A percentile compares a stretch with the other conserved stretches of the same genome.
phyloP scores from a whole-genome alignment of 2,888 invertebrate species.

The Osmoderma eremita region DNA sequence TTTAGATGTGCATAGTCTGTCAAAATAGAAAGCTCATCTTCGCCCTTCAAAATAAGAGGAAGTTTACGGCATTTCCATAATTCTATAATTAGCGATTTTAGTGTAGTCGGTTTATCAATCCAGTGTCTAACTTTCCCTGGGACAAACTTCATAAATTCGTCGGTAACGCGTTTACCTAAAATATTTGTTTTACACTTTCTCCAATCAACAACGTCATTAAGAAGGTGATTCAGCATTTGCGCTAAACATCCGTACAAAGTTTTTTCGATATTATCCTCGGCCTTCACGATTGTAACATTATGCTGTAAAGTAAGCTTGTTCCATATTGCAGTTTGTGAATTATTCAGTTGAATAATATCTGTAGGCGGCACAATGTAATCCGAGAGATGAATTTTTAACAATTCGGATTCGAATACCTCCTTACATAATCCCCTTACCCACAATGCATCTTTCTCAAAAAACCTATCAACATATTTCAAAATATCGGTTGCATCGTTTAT shows the following conservation, averaged over 20 bases:
- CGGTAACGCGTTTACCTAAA: no score
- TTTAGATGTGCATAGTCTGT: not conserved
- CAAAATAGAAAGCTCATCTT: not conserved
- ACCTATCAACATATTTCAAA: not conserved
- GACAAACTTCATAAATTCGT: not conserved
- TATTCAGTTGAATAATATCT: not conserved
- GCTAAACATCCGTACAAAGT: conserved; percentile 2
- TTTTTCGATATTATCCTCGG: not conserved
- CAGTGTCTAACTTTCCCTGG: not conserved
- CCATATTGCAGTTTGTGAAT: not conserved
- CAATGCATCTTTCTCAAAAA: not conserved
- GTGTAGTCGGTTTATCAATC: not conserved
- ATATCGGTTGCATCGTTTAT: not conserved
- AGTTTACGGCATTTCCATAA: not conserved
- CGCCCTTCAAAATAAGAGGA: not conserved
- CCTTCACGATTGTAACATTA: not conserved
- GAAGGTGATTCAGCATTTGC: not conserved
- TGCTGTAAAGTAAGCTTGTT: not conserved
- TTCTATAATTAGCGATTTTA: not conserved
- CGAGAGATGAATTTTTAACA: not conserved
- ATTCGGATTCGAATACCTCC: conserved; percentile 11
- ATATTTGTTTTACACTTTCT: not conserved
- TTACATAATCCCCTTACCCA: not conserved
- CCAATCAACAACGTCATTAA: not conserved
- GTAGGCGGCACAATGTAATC: conserved; percentile 20